phyloP scores from a whole-genome alignment of 2,113 vertebrate genomes.

The Benitochromis conjunctus region DNA sequence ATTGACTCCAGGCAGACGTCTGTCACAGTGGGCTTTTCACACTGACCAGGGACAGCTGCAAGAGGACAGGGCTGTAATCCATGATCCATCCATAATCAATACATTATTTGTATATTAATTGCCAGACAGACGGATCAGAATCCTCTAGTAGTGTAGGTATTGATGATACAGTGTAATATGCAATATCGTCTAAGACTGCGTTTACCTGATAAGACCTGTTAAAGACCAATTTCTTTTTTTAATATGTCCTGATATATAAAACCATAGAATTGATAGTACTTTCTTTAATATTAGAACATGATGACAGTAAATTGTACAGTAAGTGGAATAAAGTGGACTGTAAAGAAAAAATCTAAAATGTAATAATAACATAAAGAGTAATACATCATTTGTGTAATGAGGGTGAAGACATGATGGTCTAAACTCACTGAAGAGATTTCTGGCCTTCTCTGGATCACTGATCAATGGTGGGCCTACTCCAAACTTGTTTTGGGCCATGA shows the following conservation, averaged over 20 bases:
- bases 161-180: neutral
- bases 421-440: conserved; percentile 94
- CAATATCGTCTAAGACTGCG: neutral
- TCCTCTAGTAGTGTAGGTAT: neutral
- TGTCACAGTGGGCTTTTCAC: conserved; percentile 92
- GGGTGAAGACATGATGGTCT: neutral
- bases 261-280: neutral
- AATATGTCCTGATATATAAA: neutral
- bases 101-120: neutral
- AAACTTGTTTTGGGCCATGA: conserved; percentile 98
- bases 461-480: conserved; percentile 88
- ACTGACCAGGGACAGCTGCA: conserved; percentile 91
- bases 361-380: neutral
- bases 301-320: neutral
- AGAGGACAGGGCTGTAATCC: neutral
- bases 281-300: neutral
- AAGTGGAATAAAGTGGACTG: neutral
- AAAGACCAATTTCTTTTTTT: neutral
- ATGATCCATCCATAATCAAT: neutral
- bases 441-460: conserved; percentile 92
- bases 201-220: neutral
- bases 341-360: neutral
- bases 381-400: neutral
- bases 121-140: neutral
- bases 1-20: conserved; percentile 88